These are phyloP conservation scores for Meloidogyne hapla DNA, from an alignment of 1,140 invertebrate genomes.

Conservation along the genomic window DNA sequence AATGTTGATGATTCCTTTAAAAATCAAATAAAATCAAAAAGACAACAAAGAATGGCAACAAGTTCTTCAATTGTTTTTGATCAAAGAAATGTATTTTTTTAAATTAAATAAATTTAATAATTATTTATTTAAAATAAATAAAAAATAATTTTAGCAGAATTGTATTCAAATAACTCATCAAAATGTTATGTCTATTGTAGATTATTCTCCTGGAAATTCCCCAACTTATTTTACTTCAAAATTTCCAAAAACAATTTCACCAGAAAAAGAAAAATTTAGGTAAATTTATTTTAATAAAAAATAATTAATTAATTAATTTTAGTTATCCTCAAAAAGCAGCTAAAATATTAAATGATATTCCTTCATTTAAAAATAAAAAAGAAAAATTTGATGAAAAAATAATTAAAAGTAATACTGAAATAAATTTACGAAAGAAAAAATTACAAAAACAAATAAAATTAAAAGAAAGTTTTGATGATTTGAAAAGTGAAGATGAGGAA, in stretches of 20 bases:
- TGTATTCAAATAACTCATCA: slow-evolving; percentile 27
- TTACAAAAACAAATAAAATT: background rate
- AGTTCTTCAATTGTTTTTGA: slow-evolving; percentile 28
- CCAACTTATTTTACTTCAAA: background rate
- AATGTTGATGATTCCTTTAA: background rate
- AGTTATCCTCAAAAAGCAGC: background rate
- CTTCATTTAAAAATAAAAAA: background rate
- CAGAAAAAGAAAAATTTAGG: background rate
- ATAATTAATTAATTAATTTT: background rate
- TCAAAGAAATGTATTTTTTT: background rate
- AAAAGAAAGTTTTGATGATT: background rate
- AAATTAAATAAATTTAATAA: background rate
- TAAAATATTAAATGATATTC: background rate
- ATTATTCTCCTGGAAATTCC: slow-evolving; percentile 13
- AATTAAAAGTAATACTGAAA: background rate
- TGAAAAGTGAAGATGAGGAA: background rate
- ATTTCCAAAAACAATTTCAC: slow-evolving; percentile 1
- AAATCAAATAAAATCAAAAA: background rate
- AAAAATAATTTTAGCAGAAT: slow-evolving; percentile 17
- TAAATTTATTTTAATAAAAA: background rate
- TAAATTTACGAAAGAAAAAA: background rate
- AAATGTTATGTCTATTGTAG: slow-evolving; percentile 28
- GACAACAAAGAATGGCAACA: slow-evolving; percentile 23
- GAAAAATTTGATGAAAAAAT: background rate
- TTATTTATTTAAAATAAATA: background rate